Conservation (phyloP, 2,888 invertebrate species). For the Ormyrus pomaceus region DNA sequence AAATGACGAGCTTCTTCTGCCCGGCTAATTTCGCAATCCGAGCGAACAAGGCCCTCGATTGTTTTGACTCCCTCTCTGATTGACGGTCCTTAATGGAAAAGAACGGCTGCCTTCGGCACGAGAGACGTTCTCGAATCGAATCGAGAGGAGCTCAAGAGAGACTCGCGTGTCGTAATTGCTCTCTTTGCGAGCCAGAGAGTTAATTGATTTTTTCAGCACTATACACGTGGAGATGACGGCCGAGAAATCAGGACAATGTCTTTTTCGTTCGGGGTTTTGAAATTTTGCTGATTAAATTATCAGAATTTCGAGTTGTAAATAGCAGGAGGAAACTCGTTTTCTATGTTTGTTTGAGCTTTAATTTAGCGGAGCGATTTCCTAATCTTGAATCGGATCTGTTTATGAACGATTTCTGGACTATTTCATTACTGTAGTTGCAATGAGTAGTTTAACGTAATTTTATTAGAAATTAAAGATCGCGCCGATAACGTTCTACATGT, state of each 20-base stretch:
- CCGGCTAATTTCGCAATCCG: slow-evolving; percentile 19
- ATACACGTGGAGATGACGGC: slow-evolving; percentile 1
- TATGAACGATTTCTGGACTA: too few species aligned
- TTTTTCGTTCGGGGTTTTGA: too few species aligned
- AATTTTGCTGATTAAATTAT: too few species aligned
- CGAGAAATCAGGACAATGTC: background rate
- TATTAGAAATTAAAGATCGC: too few species aligned
- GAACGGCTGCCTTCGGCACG: slow-evolving; percentile 1
- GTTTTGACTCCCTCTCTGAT: slow-evolving; percentile 11
- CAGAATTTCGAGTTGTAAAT: too few species aligned
- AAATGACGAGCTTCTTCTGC: background rate
- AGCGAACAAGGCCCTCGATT: slow-evolving; percentile 2
- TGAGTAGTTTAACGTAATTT: too few species aligned
- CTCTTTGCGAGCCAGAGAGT: slow-evolving; percentile 13
- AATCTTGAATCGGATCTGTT: too few species aligned
- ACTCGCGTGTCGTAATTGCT: slow-evolving; percentile 39
- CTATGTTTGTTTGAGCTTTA: too few species aligned
- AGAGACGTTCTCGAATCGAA: slow-evolving; percentile 9
- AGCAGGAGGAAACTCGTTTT: too few species aligned
- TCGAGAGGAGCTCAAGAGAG: background rate
- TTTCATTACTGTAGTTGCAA: too few species aligned
- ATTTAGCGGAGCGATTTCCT: too few species aligned
- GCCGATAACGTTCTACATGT: too few species aligned
- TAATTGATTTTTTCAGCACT: slow-evolving; percentile 51
- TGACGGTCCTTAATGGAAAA: slow-evolving; percentile 40